phyloP scores from a whole-genome alignment of 35 echinoderm and acorn worm species.

The Hemicentrotus pulcherrimus region DNA sequence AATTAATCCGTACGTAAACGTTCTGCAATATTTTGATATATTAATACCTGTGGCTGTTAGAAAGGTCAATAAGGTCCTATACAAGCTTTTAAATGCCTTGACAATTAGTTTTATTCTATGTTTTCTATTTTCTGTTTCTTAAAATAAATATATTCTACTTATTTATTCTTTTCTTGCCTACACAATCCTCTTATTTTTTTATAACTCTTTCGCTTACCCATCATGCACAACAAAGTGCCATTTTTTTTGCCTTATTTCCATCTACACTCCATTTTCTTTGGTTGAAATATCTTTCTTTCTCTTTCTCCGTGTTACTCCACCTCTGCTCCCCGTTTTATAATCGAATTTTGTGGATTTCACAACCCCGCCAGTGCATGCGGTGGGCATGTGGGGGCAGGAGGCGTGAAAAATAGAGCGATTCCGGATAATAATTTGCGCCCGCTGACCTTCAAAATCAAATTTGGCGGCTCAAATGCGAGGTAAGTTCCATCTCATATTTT shows the following conservation, averaged over 20 bases:
- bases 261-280: not conserved
- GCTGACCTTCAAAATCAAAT: conserved; percentile 28
- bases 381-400: not conserved
- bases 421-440: not conserved
- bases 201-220: not conserved
- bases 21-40: no score
- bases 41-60: no score
- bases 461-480: not conserved
- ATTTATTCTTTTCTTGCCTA: no score
- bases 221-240: not conserved
- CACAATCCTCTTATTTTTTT: no score
- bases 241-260: not conserved
- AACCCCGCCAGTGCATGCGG: not conserved
- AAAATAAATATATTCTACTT: no score
- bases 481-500: conserved; percentile 39
- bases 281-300: not conserved
- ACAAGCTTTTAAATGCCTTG: no score
- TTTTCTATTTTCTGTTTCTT: no score
- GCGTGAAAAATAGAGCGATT: conserved; percentile 37
- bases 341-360: not conserved
- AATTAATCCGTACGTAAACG: no score
- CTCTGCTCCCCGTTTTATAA: not conserved
- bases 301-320: not conserved
- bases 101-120: no score
- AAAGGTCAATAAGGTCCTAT: no score